Conservation (phyloP, 2,113 vertebrate genomes). For the Ginglymostoma cirratum region DNA sequence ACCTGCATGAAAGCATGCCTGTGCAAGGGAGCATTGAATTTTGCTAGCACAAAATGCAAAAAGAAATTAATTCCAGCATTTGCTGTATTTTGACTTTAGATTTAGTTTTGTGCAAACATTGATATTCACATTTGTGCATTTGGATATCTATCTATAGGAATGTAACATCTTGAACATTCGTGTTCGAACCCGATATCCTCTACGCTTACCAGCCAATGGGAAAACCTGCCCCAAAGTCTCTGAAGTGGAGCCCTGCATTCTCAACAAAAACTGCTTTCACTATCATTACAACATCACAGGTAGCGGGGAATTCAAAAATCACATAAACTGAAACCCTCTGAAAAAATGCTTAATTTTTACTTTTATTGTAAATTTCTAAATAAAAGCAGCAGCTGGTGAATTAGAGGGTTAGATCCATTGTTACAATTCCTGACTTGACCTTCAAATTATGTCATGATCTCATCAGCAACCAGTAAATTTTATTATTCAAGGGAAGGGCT, state of each 20-base stretch:
- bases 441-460: not conserved
- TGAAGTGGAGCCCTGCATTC: conserved; percentile 71
- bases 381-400: not conserved
- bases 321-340: not conserved
- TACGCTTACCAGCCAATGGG: conserved; percentile 60
- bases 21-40: not conserved
- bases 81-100: not conserved
- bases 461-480: not conserved
- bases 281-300: conserved; percentile 82
- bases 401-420: not conserved
- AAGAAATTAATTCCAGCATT: not conserved
- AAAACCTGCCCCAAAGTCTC: conserved; percentile 68
- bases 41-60: not conserved
- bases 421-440: too few relatives aligned
- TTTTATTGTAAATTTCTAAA: not conserved
- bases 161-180: conserved; percentile 67
- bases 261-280: conserved; percentile 86
- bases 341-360: not conserved
- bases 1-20: not conserved
- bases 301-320: conserved; percentile 45
- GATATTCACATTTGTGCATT: conserved; percentile 5
- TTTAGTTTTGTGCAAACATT: not conserved
- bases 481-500: too few relatives aligned
- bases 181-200: conserved; percentile 70
- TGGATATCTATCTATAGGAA: conserved; percentile 50